Base-by-base conservation (phyloP, 2,797 vertebrate genomes). In the Tinamus major region DNA sequence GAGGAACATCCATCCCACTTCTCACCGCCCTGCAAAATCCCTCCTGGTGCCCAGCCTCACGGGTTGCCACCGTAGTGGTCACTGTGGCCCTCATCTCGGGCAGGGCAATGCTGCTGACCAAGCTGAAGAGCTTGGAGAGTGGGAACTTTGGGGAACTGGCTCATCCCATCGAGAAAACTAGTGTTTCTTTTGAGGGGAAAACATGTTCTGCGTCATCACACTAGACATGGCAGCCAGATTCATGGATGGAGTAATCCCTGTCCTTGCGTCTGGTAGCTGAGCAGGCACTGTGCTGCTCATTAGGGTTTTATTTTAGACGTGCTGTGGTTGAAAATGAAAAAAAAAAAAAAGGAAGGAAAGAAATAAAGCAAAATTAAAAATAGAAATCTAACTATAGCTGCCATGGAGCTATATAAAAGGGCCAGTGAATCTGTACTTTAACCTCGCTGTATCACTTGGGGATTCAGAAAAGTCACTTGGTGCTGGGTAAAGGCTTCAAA, bases 171-270 rank as follows among this genome's bases (percentile, higher is more conserved):
- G 17, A 4, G 27, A 53, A 53, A 18, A 13, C 14, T 83, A 85
- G 59, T 48, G 49, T 56, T 74, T 69, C 39, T 83, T 81, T 56
- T 31, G 59, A 84, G 78, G 33, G 42, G 42, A 62, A 71, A 71
- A 51, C 62, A 33, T 1, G 0, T 16, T 4, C 4, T 3, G 19
- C 33, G 7, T 27, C 33, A 2, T 31, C 0, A 1, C 31, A 15
- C 58, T 33, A 61, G 21, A 70, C 55, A 42, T 10, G 29, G 31
- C 53, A 64, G 65, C 39, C 23, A 33, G 9, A 31, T 41, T 35
- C 3, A 10, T 21, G 5, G 0, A 10, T 18, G 46, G 64, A 69
- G 14, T 69, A 33, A 46, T 14, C 62, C 56, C 46, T 19, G 2
- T n/a, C 37, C 0, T 2, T 14, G 35, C 4, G 10, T 15, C 63